A percentile compares a stretch with the other conserved stretches of the same genome.
phyloP scores from a whole-genome alignment of 2,888 invertebrate species.

The Ophion ellenae region DNA sequence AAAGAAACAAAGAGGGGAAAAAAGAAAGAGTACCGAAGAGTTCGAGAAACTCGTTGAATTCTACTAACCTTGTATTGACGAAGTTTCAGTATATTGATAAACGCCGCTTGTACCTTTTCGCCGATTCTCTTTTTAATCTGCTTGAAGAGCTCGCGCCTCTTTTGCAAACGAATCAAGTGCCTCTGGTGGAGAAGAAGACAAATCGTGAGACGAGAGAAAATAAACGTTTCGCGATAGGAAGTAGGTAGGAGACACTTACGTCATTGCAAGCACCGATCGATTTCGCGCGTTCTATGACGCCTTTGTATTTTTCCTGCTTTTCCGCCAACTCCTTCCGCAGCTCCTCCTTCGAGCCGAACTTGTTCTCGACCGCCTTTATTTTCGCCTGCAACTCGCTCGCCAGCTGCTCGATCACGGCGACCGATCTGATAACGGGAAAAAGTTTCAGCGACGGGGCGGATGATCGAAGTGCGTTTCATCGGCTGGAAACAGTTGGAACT shows the following conservation, averaged over 20 bases:
- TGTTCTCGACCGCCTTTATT: conserved; percentile 74
- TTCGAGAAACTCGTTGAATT: background rate
- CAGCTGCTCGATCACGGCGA: conserved; percentile 69
- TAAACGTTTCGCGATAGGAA: background rate
- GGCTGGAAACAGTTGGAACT: conserved; percentile 5
- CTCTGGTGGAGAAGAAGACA: conserved; percentile 68
- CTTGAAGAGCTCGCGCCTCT: conserved; percentile 80
- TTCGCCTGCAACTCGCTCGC: conserved; percentile 68
- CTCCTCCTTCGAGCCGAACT: conserved; percentile 75
- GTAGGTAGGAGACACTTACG: conserved; percentile 67
- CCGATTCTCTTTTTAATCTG: conserved; percentile 82
- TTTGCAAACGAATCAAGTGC: conserved; percentile 75
- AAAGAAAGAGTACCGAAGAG: too few relatives aligned
- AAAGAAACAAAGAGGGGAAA: conserved; percentile 48
- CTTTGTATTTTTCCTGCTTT: conserved; percentile 77
- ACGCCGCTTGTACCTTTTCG: conserved; percentile 83
- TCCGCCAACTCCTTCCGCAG: conserved; percentile 78
- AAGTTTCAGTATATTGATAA: conserved; percentile 85
- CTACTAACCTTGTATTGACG: conserved; percentile 85
- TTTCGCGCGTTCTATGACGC: conserved; percentile 74
- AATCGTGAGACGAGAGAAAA: background rate
- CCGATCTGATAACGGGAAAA: conserved; percentile 67
- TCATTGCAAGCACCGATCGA: conserved; percentile 70
- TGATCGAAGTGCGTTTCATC: background rate
- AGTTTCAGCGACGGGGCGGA: background rate